A percentile compares a stretch with the other conserved stretches of the same genome.
Conservation (phyloP, 1,140 invertebrate species). For the Brachionus sp. region DNA sequence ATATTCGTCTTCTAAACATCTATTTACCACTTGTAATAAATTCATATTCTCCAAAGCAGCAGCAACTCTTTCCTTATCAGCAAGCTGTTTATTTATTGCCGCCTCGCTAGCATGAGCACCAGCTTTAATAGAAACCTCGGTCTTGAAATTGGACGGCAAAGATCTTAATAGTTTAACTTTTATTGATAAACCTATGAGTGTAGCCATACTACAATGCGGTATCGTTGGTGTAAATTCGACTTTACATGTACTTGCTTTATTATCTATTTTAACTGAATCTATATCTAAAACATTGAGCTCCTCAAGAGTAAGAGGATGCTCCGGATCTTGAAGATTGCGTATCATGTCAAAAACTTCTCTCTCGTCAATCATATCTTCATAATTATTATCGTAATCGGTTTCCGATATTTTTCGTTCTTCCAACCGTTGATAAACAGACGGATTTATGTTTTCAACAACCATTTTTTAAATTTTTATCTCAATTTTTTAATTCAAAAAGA, state of each 20-base stretch:
- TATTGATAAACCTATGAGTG: constrained; percentile 76
- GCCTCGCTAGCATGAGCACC: constrained; percentile 85
- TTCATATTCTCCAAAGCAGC: constrained; percentile 90
- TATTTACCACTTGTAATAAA: constrained; percentile 86
- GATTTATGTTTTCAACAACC: constrained; percentile 41
- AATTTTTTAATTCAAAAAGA: neutral
- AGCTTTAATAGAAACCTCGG: constrained; percentile 81
- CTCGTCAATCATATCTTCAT: constrained; percentile 10
- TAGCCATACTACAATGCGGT: constrained; percentile 98
- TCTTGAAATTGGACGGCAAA: constrained; percentile 69
- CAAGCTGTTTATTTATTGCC: constrained; percentile 93
- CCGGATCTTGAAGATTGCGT: constrained; percentile 91
- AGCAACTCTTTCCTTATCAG: constrained; percentile 94
- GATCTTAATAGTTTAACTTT: constrained; percentile 77
- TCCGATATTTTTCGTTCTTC: constrained; percentile 3
- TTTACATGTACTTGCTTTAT: neutral
- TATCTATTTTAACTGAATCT: constrained; percentile 65
- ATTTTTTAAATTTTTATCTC: constrained; percentile 2
- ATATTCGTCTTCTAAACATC: constrained; percentile 65
- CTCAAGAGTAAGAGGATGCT: constrained; percentile 93
- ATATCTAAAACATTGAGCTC: constrained; percentile 89
- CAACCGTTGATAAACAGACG: constrained; percentile 10
- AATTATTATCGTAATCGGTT: constrained; percentile 32
- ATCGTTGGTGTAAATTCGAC: constrained; percentile 89
- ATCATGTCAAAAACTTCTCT: constrained; percentile 69